Base-by-base conservation (phyloP, 2,797 vertebrate species). In the Lemur catta region DNA sequence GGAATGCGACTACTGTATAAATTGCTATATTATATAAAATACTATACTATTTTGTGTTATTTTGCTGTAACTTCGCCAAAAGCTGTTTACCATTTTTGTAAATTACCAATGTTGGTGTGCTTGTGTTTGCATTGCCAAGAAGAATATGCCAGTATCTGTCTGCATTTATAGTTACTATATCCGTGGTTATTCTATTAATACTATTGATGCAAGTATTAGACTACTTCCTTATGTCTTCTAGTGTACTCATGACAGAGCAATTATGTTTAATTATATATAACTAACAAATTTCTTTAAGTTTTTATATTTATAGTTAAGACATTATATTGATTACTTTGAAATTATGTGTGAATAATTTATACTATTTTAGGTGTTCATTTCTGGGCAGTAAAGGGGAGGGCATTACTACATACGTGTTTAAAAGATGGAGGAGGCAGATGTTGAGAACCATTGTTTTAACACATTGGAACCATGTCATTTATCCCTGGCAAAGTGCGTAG, bases 341-440 rank as follows among this genome's bases (percentile, higher is more conserved):
- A 10, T 57, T 57, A 22, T 55, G 20, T 55, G 52, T 57, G 55
- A 57, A 94, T 74, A 82, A 59, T 76, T 71, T 87, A 41, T 94
- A 71, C 88, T 92, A n/a, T 92, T 48, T 91, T 82, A 74, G 6
- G 80, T 87, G 84, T 87, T 96, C 65, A 86, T 75, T 95, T 91
- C 52, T 74, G 46, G n/a, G 41, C 93, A 28, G 41, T 87, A 61
- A 93, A 43, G 69, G 69, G 41, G 46, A 79, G 35, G 38, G 4
- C 18, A 35, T 41, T 86, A 74, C 26, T 65, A 92, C 90, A 61
- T 35, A 67, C 1, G 15, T 85, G 35, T 72, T 74, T 82, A 4
- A 57, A 79, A 71, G 89, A 26, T 1, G 18, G 4, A 33, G 15
- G 22, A 61, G 57, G 14, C 35, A 80, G 20, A 15, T 69, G 11